Evolutionary conservation across 2,888 invertebrate species (phyloP), one percentile per base, ranked within the genome.

Genomic region (Amphipyra berbera): DNA sequence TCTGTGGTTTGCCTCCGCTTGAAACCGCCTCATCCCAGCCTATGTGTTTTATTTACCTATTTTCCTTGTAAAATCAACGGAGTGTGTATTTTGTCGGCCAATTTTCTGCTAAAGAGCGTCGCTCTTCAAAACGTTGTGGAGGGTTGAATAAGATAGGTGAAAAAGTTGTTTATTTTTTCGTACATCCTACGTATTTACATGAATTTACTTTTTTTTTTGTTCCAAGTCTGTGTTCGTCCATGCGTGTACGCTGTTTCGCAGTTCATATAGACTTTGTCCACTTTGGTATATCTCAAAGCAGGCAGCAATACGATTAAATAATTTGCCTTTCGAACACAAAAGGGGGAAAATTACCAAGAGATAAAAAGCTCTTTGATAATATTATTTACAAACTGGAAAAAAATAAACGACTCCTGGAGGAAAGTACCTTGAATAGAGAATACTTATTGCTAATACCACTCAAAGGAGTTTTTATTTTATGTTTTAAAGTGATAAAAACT

Each of bases 11-110:
- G 48, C 60, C 63, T 45, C 52, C 27, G 33, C 48, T 54, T 12
- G 42, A 47, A 52, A 47, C 44, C 50, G 46, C 42, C 37, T 45
- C 57, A 27, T 48, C 27, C 37, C 42, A 42, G 46, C 58, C 53
- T 44, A 63, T 53, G 55, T 69, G 59, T 69, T 70, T 64, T 75
- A 56, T 68, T 73, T 73, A 61, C 47, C 53, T 55, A 74, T 72
- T 76, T 76, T 63, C 63, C 55, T 72, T 61, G 15, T 57, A 53
- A 72, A 63, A 61, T 61, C 67, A 76, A 56, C 62, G 42, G 47
- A 64, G 54, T 74, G 64, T 69, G 57, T 74, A 74, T 74, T 69
- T 58, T 46, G 53, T 57, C 13, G 12, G 55, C 47, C 49, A 74
- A 69, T 58, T 69, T 74, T 64, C 61, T 52, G 35, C 53, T 58